Percentiles rank a stretch among this genome's conserved stretches.
Evolutionary conservation across 2,113 vertebrate genomes (phyloP).

Genomic region (Oophaga pumilio): DNA sequence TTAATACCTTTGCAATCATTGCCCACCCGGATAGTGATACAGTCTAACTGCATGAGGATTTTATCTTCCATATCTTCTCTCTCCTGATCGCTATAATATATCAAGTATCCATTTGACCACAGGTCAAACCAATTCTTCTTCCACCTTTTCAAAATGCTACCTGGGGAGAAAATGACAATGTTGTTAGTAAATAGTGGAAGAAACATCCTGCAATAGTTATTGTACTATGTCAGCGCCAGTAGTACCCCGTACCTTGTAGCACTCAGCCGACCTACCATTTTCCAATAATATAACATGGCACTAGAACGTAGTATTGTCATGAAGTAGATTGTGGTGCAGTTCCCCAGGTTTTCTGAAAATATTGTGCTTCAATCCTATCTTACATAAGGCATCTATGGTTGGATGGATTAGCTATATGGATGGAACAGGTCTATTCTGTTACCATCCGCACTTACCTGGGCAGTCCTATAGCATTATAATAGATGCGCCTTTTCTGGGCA

Average conservation of each 20-base stretch:
- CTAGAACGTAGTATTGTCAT: background rate
- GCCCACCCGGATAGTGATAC: constrained; percentile 86
- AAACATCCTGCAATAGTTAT: background rate
- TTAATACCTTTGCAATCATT: constrained; percentile 83
- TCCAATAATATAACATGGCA: background rate
- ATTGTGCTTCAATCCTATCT: too few species aligned
- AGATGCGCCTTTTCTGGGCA: too few species aligned
- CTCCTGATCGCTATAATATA: constrained; percentile 89
- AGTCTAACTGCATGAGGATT: constrained; percentile 89
- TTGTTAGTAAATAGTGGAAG: background rate
- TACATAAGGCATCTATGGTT: too few species aligned
- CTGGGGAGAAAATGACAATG: constrained; percentile 64
- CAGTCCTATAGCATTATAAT: too few species aligned
- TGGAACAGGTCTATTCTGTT: too few species aligned
- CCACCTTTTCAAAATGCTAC: constrained; percentile 93
- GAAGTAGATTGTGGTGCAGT: background rate
- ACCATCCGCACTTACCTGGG: too few species aligned
- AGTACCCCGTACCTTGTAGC: background rate
- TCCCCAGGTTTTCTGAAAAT: background rate
- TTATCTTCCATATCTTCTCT: constrained; percentile 87
- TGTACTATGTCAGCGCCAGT: background rate
- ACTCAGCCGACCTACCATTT: too few species aligned
- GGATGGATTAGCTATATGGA: too few species aligned
- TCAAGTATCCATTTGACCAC: constrained; percentile 87
- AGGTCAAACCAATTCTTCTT: constrained; percentile 98